Conservation (phyloP, 2,797 vertebrate genomes). For the Siniperca undulata region DNA sequence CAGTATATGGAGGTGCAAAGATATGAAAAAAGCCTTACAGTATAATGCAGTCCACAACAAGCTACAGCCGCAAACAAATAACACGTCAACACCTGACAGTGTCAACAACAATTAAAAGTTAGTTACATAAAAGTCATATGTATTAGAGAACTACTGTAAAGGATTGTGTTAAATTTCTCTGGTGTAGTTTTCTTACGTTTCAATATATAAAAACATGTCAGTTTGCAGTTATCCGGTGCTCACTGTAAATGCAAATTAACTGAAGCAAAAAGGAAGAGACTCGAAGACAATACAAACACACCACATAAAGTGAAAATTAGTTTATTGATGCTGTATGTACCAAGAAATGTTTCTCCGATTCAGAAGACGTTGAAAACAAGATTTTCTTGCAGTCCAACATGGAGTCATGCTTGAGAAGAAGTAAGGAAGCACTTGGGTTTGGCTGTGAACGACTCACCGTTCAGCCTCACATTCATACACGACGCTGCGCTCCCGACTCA, state of each 20-base stretch:
- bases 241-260: not conserved
- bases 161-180: not conserved
- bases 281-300: not conserved
- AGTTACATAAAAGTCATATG: too few relatives aligned
- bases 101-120: too few relatives aligned
- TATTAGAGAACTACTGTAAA: not conserved
- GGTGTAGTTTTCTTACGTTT: not conserved
- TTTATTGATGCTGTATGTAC: conserved; percentile 85
- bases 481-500: conserved; percentile 30
- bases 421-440: conserved; percentile 51
- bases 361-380: conserved; percentile 46
- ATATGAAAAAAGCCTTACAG: too few relatives aligned
- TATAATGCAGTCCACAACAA: too few relatives aligned
- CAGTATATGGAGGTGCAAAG: too few relatives aligned
- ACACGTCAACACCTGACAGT: too few relatives aligned
- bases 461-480: conserved; percentile 58
- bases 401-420: conserved; percentile 47
- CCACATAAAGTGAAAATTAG: conserved; percentile 67
- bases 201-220: not conserved
- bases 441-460: conserved; percentile 22
- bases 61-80: too few relatives aligned
- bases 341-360: conserved; percentile 64
- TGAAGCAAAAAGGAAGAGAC: not conserved
- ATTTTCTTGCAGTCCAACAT: conserved; percentile 58
- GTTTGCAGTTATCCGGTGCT: not conserved